Evolutionary conservation across 2,113 vertebrate genomes (phyloP), one percentile per base, ranked within the genome.

Genomic region (Pollimyrus isidori): DNA sequence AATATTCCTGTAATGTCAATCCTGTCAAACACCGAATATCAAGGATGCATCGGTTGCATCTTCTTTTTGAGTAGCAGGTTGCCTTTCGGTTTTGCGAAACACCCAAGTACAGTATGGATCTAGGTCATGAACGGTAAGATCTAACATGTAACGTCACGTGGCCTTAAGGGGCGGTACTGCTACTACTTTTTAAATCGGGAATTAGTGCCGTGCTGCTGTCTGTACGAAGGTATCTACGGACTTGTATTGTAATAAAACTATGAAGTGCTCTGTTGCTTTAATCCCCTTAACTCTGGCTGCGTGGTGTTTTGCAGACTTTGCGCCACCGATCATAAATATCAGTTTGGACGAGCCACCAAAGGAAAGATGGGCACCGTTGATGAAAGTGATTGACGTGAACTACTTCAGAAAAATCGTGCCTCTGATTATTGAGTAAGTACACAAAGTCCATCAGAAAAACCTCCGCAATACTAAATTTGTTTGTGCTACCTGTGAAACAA

Each of bases 351-450:
- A 90, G 0, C 90, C 91, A 0, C 92, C 95, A 0, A 90, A 91
- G 23, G 48, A 91, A 86, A 91, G 95, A 11, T 96, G 96, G 96
- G 49, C 13, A 3, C 93, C 94, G 0, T 91, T 96, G 0, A 2
- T 90, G 0, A 30, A 92, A 6, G 90, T 92, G 0, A 96, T 93
- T 52, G 91, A 94, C 90, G 1, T 84, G 0, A 90, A 93, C 2
- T 95, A 90, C 87, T 89, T 96, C 35, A 91, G 88, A 0, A 92
- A 93, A 92, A 93, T 93, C 0, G 94, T 92, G 0, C 91, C 93
- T 11, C 88, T 93, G 21, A 88, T 96, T 7, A 95, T 96, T 4
- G 95, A 96, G 96, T 96, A 90, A 95, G 96, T 95, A 89, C 39
- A 0, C 0, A 15, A 21, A 15, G 2, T 3, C 0, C 50, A 39